These are phyloP conservation scores for Brachypteracias leptosomus DNA, from an alignment of 2,113 vertebrate genomes.

Conservation along the genomic window DNA sequence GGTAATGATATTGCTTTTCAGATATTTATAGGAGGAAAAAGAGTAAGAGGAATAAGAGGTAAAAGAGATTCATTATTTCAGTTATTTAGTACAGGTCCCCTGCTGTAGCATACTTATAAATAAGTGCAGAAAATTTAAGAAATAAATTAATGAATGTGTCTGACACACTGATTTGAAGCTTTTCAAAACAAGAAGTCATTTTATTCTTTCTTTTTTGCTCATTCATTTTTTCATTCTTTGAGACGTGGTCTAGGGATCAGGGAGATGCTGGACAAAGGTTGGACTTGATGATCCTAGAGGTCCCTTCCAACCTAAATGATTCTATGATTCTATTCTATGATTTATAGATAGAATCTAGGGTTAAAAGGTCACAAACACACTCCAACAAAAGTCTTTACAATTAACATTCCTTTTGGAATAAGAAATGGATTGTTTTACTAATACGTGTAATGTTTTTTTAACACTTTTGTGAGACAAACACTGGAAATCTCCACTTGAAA, in stretches of 20 bases:
- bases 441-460: neutral
- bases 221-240: no score
- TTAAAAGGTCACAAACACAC: neutral
- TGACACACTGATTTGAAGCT: neutral
- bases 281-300: no score
- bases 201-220: no score
- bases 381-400: neutral
- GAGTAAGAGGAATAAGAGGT: neutral
- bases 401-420: neutral
- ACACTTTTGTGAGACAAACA: neutral
- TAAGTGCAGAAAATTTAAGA: neutral
- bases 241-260: no score
- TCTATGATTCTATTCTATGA: no score
- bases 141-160: neutral
- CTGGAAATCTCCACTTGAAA: neutral
- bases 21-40: accelerated
- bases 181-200: neutral
- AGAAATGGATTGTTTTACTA: neutral
- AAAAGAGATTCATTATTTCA: neutral
- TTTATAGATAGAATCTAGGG: accelerated
- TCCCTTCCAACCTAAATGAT: no score
- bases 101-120: neutral
- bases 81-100: neutral
- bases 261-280: no score
- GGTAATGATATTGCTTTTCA: neutral